phyloP scores from a whole-genome alignment of 2,888 invertebrate genomes.

The Flexamia atlantica region DNA sequence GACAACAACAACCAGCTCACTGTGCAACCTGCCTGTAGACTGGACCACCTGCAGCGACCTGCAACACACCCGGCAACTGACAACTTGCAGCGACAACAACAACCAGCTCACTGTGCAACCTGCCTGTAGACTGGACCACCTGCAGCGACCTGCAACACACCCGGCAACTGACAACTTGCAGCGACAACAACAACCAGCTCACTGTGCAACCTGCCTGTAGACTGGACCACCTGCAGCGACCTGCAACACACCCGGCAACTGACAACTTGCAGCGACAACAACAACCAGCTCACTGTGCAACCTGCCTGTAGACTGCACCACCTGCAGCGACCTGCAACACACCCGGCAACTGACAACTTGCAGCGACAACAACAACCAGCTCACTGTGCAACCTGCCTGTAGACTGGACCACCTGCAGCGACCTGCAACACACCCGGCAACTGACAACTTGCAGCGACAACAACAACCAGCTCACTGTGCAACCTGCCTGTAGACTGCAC shows the following conservation, averaged over 20 bases:
- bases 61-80: slow-evolving; percentile 65
- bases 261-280: no score
- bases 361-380: slow-evolving; percentile 82
- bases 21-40: slow-evolving; percentile 82
- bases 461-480: slow-evolving; percentile 85
- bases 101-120: slow-evolving; percentile 83
- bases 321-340: slow-evolving; percentile 84
- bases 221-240: slow-evolving; percentile 86
- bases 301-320: slow-evolving; percentile 83
- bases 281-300: slow-evolving; percentile 84
- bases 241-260: slow-evolving; percentile 74
- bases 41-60: slow-evolving; percentile 88
- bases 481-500: slow-evolving; percentile 82
- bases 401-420: slow-evolving; percentile 87
- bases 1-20: slow-evolving; percentile 80
- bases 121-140: slow-evolving; percentile 83
- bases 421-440: slow-evolving; percentile 76
- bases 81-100: no score
- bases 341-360: slow-evolving; percentile 84
- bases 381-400: slow-evolving; percentile 79
- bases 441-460: no score
- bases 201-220: slow-evolving; percentile 80
- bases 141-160: slow-evolving; percentile 86
- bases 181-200: slow-evolving; percentile 80
- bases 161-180: slow-evolving; percentile 83